These are phyloP conservation scores for Mionectes olivaceus DNA, from an alignment of 2,797 vertebrate species.

Conservation along the genomic window DNA sequence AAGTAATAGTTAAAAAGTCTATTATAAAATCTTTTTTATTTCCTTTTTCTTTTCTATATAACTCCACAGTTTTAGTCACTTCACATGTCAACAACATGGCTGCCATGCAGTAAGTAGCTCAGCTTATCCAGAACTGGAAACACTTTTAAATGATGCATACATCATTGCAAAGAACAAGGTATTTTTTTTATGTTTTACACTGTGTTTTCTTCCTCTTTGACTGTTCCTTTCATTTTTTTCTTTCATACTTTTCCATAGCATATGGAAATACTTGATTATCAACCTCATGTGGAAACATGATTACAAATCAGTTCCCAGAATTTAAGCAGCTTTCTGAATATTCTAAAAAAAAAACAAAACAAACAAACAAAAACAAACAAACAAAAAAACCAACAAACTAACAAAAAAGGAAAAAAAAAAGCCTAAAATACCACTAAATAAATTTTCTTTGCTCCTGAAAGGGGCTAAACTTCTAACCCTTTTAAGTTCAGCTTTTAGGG, in stretches of 20 bases:
- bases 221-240: not conserved
- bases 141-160: too few species aligned
- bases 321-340: not conserved
- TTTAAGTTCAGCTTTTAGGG: not conserved
- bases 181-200: not conserved
- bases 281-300: not conserved
- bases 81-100: not conserved
- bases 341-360: not conserved
- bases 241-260: not conserved
- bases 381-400: too few species aligned
- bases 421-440: not conserved
- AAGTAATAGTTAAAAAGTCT: not conserved
- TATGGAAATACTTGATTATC: not conserved
- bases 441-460: not conserved
- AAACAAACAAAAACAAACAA: too few species aligned
- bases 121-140: not conserved
- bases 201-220: not conserved
- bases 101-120: not conserved
- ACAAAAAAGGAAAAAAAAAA: too few species aligned
- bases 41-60: too few species aligned
- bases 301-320: not conserved
- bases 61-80: not conserved
- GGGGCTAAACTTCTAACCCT: rapidly evolving
- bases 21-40: not conserved
- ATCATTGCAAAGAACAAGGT: not conserved